A percentile compares a stretch with the other conserved stretches of the same genome.
Evolutionary conservation across 2,888 invertebrate genomes (phyloP).

Genomic region (Trichogramma dendrolimi): DNA sequence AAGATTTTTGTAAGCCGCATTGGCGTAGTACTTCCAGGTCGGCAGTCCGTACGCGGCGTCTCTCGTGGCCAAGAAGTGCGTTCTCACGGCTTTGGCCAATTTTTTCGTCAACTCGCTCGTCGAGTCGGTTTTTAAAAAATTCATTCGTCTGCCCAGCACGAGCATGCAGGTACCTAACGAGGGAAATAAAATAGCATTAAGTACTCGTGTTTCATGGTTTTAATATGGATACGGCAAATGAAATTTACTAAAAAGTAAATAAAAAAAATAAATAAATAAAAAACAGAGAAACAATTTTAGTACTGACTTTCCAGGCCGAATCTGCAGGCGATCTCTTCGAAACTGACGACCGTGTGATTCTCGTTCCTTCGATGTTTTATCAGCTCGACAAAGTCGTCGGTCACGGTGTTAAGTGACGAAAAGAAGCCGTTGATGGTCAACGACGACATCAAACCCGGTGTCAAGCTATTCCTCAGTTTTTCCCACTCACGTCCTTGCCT

Average conservation of each 20-base stretch:
- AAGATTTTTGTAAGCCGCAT: constrained; percentile 67
- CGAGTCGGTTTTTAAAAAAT: constrained; percentile 61
- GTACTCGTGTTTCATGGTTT: constrained; percentile 3
- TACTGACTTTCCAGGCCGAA: constrained; percentile 75
- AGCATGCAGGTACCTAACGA: constrained; percentile 68
- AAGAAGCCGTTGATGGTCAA: constrained; percentile 71
- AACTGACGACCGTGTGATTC: constrained; percentile 50
- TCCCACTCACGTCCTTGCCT: constrained; percentile 79
- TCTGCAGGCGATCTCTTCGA: constrained; percentile 72
- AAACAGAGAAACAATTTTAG: constrained; percentile 12
- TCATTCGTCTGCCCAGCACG: constrained; percentile 74
- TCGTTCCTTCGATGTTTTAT: constrained; percentile 57
- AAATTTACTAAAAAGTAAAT: not conserved
- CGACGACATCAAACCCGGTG: constrained; percentile 72
- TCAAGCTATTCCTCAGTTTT: constrained; percentile 67
- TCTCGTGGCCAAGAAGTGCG: constrained; percentile 72
- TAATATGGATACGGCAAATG: not conserved
- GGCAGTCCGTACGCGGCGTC: constrained; percentile 81
- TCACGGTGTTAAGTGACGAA: constrained; percentile 69
- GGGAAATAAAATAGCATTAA: not conserved
- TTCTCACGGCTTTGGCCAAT: constrained; percentile 70
- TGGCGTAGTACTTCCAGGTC: constrained; percentile 75
- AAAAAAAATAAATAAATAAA: constrained; percentile 10
- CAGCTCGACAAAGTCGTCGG: constrained; percentile 72
- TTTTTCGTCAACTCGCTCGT: constrained; percentile 60